Evolutionary conservation across 2,113 vertebrate species (phyloP).

Genomic region (Recurvirostra avosetta): DNA sequence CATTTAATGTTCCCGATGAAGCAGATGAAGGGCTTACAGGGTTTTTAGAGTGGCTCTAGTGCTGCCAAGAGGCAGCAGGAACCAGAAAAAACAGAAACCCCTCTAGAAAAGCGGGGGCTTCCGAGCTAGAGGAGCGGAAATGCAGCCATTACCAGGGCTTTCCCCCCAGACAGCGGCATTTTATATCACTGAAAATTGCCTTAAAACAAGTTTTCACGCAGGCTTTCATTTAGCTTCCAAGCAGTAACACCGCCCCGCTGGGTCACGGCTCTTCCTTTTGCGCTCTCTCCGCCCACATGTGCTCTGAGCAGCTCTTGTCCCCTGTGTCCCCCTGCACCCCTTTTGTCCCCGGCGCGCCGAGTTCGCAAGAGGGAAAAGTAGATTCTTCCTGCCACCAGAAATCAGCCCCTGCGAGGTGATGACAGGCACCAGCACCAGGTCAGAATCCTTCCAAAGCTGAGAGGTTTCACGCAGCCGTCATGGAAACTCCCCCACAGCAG

Average conservation of each 20-base stretch:
- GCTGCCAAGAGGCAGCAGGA: neutral
- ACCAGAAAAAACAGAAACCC: too few species aligned
- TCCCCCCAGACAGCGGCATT: neutral
- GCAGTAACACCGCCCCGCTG: rapidly evolving
- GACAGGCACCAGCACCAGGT: rapidly evolving
- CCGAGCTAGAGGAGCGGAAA: too few species aligned
- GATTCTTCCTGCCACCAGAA: neutral
- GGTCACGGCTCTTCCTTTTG: neutral
- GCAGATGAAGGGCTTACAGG: neutral
- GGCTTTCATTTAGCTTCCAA: neutral
- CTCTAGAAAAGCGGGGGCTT: neutral
- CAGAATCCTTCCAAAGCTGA: neutral
- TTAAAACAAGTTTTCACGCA: neutral
- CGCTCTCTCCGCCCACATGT: too few species aligned
- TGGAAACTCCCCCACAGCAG: neutral
- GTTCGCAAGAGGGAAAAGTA: neutral
- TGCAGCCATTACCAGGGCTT: rapidly evolving
- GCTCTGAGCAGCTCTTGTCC: neutral
- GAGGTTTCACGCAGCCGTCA: rapidly evolving
- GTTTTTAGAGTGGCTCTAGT: rapidly evolving
- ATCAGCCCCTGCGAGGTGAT: rapidly evolving
- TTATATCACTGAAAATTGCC: neutral
- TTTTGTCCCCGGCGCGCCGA: neutral
- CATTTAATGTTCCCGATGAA: rapidly evolving
- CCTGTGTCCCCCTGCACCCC: too few species aligned